A percentile compares a stretch with the other conserved stretches of the same genome.
Evolutionary conservation across 2,113 vertebrate genomes (phyloP).

Genomic region (Syngnathus typhle): DNA sequence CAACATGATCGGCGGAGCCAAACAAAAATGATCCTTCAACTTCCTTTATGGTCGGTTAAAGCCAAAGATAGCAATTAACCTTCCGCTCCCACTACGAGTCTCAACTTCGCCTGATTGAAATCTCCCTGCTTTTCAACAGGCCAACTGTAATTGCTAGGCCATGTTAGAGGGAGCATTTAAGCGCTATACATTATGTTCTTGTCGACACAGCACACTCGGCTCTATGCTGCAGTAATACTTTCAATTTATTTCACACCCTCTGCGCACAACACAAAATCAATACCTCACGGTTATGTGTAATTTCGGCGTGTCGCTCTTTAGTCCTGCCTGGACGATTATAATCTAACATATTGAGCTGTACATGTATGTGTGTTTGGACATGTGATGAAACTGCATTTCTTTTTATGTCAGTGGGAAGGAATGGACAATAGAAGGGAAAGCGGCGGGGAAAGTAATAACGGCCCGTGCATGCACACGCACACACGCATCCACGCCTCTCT

Average conservation of each 20-base stretch:
- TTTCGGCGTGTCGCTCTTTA: conserved; percentile 57
- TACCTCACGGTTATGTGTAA: conserved; percentile 56
- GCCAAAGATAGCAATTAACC: conserved; percentile 61
- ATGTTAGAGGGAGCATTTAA: conserved; percentile 49
- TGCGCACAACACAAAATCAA: conserved; percentile 65
- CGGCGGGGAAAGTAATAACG: conserved; percentile 29
- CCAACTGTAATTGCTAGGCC: conserved; percentile 58
- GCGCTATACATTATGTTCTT: conserved; percentile 49
- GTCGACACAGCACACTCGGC: conserved; percentile 35
- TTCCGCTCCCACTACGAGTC: conserved; percentile 29
- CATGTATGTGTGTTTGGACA: conserved; percentile 30
- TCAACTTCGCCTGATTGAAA: conserved; percentile 58
- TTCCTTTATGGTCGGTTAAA: conserved; percentile 57
- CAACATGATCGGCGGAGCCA: conserved; percentile 61
- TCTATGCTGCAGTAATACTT: conserved; percentile 40
- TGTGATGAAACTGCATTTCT: conserved; percentile 16
- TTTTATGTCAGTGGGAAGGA: conserved; percentile 16
- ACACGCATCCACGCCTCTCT: background rate
- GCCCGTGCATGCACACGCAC: conserved; percentile 11
- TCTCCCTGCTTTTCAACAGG: conserved; percentile 36
- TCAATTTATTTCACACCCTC: conserved; percentile 65
- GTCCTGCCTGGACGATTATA: conserved; percentile 64
- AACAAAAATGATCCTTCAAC: conserved; percentile 65
- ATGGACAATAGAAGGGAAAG: conserved; percentile 5
- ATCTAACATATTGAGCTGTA: conserved; percentile 59